phyloP scores from a whole-genome alignment of 2,888 invertebrate genomes.

The Melikaiella ostensackeni region DNA sequence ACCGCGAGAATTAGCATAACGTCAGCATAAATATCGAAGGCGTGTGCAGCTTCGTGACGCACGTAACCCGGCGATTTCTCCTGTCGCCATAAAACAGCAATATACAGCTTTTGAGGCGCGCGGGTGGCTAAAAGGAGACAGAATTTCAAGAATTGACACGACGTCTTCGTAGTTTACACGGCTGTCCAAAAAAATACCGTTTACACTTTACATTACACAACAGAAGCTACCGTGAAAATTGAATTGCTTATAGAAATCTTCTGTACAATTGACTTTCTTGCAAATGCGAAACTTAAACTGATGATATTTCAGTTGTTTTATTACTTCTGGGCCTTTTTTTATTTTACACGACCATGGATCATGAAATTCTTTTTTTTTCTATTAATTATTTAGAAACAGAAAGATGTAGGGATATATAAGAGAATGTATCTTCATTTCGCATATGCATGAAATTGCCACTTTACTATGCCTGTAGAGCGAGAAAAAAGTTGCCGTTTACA shows the following conservation, averaged over 20 bases:
- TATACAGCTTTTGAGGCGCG: constrained; percentile 43
- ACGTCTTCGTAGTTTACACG: constrained; percentile 46
- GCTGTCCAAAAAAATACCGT: constrained; percentile 12
- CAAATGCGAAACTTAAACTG: background rate
- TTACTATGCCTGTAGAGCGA: too few species aligned
- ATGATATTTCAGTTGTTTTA: background rate
- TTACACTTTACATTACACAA: background rate
- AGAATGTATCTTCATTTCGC: too few species aligned
- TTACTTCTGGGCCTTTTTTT: background rate
- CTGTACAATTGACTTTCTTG: background rate
- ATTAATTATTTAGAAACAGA: too few species aligned
- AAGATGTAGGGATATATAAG: too few species aligned
- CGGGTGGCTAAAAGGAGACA: constrained; percentile 47
- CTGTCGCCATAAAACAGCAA: constrained; percentile 55
- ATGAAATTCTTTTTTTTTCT: too few species aligned
- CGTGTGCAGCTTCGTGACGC: constrained; percentile 57
- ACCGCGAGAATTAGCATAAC: constrained; percentile 66
- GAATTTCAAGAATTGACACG: constrained; percentile 48
- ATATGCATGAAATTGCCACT: too few species aligned
- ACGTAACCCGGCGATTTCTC: constrained; percentile 56
- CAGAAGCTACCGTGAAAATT: constrained; percentile 48
- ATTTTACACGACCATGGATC: too few species aligned
- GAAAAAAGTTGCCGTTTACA: too few species aligned
- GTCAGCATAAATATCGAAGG: constrained; percentile 69
- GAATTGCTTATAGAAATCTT: constrained; percentile 21